These are phyloP conservation scores for Nansenia antarctica DNA, from an alignment of 2,113 vertebrate genomes.

Conservation along the genomic window DNA sequence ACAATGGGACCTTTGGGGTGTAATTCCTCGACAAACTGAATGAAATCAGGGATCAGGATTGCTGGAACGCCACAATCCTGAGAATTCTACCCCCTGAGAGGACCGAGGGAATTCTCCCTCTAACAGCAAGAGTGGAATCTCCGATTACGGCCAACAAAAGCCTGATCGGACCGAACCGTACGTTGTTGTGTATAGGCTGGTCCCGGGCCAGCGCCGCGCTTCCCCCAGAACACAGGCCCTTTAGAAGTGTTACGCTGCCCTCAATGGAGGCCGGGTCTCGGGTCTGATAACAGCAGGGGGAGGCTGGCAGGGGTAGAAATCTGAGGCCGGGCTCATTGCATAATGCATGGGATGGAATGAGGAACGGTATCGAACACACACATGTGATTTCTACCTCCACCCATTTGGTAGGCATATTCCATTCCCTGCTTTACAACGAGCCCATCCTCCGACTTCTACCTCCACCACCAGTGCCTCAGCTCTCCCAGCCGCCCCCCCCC, in stretches of 20 bases:
- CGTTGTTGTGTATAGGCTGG: background rate
- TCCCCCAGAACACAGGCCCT: slow-evolving; percentile 3
- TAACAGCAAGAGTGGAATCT: background rate
- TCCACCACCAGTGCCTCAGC: slow-evolving; percentile 1
- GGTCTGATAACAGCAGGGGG: slow-evolving; percentile 5
- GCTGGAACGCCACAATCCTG: background rate
- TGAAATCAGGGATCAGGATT: background rate
- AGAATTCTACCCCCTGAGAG: background rate
- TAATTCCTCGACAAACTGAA: slow-evolving; percentile 1
- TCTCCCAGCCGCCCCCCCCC: background rate
- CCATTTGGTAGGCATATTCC: too few species aligned
- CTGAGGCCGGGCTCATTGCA: too few species aligned
- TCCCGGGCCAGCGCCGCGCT: slow-evolving; percentile 4
- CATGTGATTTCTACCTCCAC: too few species aligned
- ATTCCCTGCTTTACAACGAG: too few species aligned
- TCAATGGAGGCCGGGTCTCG: slow-evolving; percentile 1
- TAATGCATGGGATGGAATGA: too few species aligned
- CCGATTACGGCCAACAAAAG: background rate
- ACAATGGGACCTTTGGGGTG: background rate
- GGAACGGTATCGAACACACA: too few species aligned
- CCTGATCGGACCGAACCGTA: background rate
- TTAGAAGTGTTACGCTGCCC: slow-evolving; percentile 9
- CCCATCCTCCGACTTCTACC: too few species aligned
- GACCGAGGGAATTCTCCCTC: background rate
- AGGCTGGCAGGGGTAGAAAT: too few species aligned